These are phyloP conservation scores for Caenorhabditis angaria DNA, from an alignment of 2,888 invertebrate genomes.

Conservation along the genomic window DNA sequence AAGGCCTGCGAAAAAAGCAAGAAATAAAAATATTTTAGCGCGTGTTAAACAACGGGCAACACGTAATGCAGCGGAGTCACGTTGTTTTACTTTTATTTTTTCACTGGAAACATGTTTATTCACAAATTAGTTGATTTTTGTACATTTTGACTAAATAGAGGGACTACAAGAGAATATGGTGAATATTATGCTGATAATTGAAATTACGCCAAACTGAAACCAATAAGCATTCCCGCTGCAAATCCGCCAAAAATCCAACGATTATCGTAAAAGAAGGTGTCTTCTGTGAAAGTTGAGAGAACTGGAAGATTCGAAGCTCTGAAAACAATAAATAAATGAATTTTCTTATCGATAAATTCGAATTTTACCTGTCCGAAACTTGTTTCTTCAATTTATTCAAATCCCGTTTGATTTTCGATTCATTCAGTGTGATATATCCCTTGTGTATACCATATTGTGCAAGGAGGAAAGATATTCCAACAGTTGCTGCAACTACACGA, in stretches of 20 bases:
- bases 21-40: background rate
- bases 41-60: slow-evolving; percentile 12
- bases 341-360: background rate
- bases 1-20: slow-evolving; percentile 8
- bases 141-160: slow-evolving; percentile 15
- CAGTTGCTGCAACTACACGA: slow-evolving; percentile 32
- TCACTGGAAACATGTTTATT: background rate
- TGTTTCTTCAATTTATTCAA: slow-evolving; percentile 32
- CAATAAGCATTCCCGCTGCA: slow-evolving; percentile 39
- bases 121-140: slow-evolving; percentile 2
- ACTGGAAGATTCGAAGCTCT: slow-evolving; percentile 7
- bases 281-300: slow-evolving; percentile 8
- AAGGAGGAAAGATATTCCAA: slow-evolving; percentile 36
- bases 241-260: slow-evolving; percentile 41
- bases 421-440: slow-evolving; percentile 42
- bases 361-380: slow-evolving; percentile 20
- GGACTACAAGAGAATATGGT: slow-evolving; percentile 14
- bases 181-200: background rate
- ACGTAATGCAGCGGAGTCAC: slow-evolving; percentile 29
- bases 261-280: slow-evolving; percentile 28
- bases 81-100: slow-evolving; percentile 9
- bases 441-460: slow-evolving; percentile 37
- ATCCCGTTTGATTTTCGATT: slow-evolving; percentile 34
- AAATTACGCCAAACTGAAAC: slow-evolving; percentile 33
- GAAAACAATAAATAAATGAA: no score